Base-by-base conservation (phyloP, 2,797 vertebrate species). In the Pseudocheirus occidentalis region DNA sequence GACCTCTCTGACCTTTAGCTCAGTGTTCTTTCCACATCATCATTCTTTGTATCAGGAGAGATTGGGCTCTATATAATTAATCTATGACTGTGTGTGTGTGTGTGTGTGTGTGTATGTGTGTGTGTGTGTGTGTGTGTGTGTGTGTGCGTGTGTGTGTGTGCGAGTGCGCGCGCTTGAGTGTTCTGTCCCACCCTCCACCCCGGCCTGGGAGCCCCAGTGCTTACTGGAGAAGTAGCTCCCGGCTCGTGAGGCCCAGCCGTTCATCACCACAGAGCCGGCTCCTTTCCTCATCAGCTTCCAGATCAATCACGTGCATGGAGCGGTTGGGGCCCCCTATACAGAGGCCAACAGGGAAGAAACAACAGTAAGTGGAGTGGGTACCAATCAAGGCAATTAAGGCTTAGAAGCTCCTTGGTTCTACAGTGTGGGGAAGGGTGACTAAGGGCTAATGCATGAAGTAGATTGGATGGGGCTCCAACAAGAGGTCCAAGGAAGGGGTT, bases 211-310 rank as follows among this genome's bases (percentile, higher is more conserved):
- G 29, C 28, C n/a, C 66, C 0, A 3, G 29, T 54, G 92, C 99
- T 98, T 98, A 99, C 99, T 99, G 99, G 97, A 99, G 99, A 93
- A 99, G 99, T 81, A 99, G 98, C 93, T 99, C 99, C 28, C 99
- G 98, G 52, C 99, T 98, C 0, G 99, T 98, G 92, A 99, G 99
- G 62, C 99, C 99, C 98, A 99, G 99, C 97, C 99, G 99, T 90
- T 99, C 99, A 28, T 99, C 99, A 10, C 73, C 73, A 29, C 99
- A 99, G 97, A 99, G 98, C 95, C 99, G 99, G 40, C 99, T 99
- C 97, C 99, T 99, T 95, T 99, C 99, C 59, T 99, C 99, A 90
- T 99, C 99, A 0, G 98, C 97, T 92, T 99, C 98, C 90, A 99
- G 98, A 96, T 99, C 99, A 93, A 99, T 99, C 2, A 99, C 95